Evolutionary conservation across 2,113 vertebrate genomes (phyloP).

Genomic region (Istiophorus platypterus): DNA sequence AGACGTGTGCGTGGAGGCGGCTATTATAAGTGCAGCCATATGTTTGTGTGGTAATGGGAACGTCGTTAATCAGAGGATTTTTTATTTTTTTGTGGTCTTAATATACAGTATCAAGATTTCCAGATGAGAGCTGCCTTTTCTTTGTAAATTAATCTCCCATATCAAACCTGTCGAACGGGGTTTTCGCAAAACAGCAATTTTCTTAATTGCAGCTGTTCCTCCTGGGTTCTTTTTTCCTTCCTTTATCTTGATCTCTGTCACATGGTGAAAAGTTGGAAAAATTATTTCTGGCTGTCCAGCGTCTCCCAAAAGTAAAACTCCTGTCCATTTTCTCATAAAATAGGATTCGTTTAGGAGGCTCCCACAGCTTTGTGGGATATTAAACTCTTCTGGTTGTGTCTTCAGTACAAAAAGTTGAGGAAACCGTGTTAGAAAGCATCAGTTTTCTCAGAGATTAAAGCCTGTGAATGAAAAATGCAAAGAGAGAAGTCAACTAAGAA

Average conservation of each 20-base stretch:
- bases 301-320: slow-evolving; percentile 2
- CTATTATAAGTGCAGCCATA: slow-evolving; percentile 7
- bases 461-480: too few relatives aligned
- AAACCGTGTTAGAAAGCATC: background rate
- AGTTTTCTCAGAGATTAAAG: background rate
- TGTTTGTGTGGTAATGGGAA: background rate
- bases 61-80: background rate
- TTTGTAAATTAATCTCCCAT: background rate
- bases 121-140: background rate
- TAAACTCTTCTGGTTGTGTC: background rate
- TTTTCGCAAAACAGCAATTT: background rate
- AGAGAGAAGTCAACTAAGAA: too few relatives aligned
- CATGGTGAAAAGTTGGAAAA: background rate
- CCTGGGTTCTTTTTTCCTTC: too few relatives aligned
- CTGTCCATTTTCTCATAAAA: background rate
- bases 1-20: background rate
- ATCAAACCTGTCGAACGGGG: background rate
- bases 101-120: background rate
- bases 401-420: background rate
- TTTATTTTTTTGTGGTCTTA: background rate
- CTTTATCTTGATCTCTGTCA: background rate
- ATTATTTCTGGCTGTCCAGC: background rate
- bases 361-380: background rate
- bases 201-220: background rate
- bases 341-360: background rate